Percentiles rank a stretch among this genome's conserved stretches.
Conservation (phyloP, 2,113 vertebrate species). For the Pelecanoides urinatrix region DNA sequence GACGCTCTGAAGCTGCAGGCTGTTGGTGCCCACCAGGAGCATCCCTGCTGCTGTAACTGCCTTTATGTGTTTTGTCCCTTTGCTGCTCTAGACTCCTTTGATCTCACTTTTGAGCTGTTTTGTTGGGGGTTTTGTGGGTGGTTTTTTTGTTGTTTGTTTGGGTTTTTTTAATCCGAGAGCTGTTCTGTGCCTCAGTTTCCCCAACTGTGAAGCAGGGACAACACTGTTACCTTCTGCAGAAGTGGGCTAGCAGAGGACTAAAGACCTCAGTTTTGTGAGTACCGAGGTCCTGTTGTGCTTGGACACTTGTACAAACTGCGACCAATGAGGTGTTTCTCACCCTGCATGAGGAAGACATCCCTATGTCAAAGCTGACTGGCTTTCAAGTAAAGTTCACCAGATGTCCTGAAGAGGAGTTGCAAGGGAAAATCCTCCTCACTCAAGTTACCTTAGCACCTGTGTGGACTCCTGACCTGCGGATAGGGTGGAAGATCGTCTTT, state of each 20-base stretch:
- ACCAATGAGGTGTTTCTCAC: not conserved
- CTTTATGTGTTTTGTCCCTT: not conserved
- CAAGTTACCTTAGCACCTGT: not conserved
- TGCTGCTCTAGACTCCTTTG: not conserved
- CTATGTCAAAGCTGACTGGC: not conserved
- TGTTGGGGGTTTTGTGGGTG: no score
- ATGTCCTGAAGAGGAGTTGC: not conserved
- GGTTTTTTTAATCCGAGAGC: not conserved
- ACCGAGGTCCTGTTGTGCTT: not conserved
- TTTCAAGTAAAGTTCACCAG: not conserved
- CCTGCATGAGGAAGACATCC: fast-evolving
- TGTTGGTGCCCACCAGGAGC: not conserved
- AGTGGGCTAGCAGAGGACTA: not conserved
- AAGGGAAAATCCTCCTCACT: not conserved
- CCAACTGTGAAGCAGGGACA: not conserved
- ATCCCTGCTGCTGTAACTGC: not conserved
- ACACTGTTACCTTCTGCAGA: not conserved
- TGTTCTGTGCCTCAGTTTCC: not conserved
- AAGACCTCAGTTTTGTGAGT: not conserved
- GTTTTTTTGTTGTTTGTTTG: not conserved
- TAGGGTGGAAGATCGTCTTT: not conserved
- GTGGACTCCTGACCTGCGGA: not conserved
- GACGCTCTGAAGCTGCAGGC: not conserved
- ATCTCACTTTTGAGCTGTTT: not conserved
- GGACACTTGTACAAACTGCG: not conserved